Percentiles rank a stretch among this genome's conserved stretches.
phyloP scores from a whole-genome alignment of 2,888 invertebrate genomes.

The Priocnemis perturbator region DNA sequence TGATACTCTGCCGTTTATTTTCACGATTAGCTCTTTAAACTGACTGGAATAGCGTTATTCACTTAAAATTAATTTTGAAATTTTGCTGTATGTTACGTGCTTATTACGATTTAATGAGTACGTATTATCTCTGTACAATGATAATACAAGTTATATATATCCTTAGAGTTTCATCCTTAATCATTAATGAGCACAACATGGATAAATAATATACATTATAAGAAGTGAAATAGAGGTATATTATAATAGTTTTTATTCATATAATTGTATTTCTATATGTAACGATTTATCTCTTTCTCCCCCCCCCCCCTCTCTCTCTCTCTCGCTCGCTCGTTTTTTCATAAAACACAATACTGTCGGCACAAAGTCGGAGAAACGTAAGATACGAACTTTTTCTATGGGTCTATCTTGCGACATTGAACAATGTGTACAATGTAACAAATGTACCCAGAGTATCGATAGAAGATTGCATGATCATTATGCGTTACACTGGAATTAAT shows the following conservation, averaged over 20 bases:
- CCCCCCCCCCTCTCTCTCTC: too few relatives aligned
- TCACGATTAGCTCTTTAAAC: slow-evolving; percentile 41
- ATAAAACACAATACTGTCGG: slow-evolving; percentile 38
- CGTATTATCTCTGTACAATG: slow-evolving; percentile 49
- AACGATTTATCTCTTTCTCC: slow-evolving; percentile 17
- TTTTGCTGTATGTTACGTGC: slow-evolving; percentile 18
- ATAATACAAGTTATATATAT: slow-evolving; percentile 47
- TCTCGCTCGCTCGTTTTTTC: slow-evolving; percentile 6
- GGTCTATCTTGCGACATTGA: too few relatives aligned
- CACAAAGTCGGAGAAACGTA: slow-evolving; percentile 22
- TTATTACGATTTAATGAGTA: slow-evolving; percentile 49
- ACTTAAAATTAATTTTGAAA: slow-evolving; percentile 7
- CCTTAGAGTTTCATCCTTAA: slow-evolving; percentile 58
- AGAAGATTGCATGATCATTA: too few relatives aligned
- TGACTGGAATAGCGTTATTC: slow-evolving; percentile 22
- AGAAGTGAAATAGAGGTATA: slow-evolving; percentile 48
- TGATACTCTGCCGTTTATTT: slow-evolving; percentile 31
- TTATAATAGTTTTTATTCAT: slow-evolving; percentile 30
- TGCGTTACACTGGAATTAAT: too few relatives aligned
- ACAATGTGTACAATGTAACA: too few relatives aligned
- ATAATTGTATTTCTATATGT: slow-evolving; percentile 13
- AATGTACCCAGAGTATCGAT: too few relatives aligned
- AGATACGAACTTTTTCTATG: not conserved
- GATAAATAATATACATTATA: slow-evolving; percentile 64
- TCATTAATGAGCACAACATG: slow-evolving; percentile 70